A percentile compares a stretch with the other conserved stretches of the same genome.
These are phyloP conservation scores for Bombus sibiricus DNA, from an alignment of 1,140 invertebrate species.

Conservation along the genomic window DNA sequence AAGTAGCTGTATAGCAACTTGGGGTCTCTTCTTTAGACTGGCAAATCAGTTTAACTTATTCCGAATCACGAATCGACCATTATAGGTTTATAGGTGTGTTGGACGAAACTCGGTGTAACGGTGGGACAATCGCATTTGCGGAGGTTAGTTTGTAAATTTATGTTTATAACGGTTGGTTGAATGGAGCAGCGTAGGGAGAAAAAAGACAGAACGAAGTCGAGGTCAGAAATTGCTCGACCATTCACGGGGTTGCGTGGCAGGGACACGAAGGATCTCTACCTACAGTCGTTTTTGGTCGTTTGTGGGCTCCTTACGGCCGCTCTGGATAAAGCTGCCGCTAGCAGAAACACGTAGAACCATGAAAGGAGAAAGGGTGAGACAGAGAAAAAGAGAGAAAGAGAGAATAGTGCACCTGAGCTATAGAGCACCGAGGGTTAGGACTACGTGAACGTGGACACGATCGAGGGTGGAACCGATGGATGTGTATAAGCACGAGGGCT, in stretches of 20 bases:
- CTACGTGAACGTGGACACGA: conserved; percentile 38
- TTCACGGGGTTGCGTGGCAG: conserved; percentile 11
- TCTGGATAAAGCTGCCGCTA: conserved; percentile 32
- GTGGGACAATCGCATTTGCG: conserved; percentile 60
- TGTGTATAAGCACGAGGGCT: conserved; percentile 37
- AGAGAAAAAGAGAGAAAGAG: background rate
- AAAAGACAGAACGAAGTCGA: background rate
- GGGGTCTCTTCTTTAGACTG: background rate
- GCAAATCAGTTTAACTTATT: conserved; percentile 77
- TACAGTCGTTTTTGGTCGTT: conserved; percentile 23
- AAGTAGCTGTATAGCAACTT: conserved; percentile 30
- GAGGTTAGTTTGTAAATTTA: conserved; percentile 72
- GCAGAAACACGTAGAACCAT: conserved; percentile 9
- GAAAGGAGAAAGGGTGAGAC: background rate
- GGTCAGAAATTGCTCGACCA: background rate
- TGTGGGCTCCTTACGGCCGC: conserved; percentile 1
- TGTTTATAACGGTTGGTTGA: conserved; percentile 67
- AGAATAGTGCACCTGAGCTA: conserved; percentile 47
- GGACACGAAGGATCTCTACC: conserved; percentile 1
- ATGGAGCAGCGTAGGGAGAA: background rate
- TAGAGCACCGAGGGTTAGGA: background rate
- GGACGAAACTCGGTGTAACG: conserved; percentile 1
- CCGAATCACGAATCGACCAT: conserved; percentile 76
- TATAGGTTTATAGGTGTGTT: conserved; percentile 51
- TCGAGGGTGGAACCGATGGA: conserved; percentile 20